phyloP scores from a whole-genome alignment of 2,797 vertebrate genomes.

The Myioborus melanocephalus region DNA sequence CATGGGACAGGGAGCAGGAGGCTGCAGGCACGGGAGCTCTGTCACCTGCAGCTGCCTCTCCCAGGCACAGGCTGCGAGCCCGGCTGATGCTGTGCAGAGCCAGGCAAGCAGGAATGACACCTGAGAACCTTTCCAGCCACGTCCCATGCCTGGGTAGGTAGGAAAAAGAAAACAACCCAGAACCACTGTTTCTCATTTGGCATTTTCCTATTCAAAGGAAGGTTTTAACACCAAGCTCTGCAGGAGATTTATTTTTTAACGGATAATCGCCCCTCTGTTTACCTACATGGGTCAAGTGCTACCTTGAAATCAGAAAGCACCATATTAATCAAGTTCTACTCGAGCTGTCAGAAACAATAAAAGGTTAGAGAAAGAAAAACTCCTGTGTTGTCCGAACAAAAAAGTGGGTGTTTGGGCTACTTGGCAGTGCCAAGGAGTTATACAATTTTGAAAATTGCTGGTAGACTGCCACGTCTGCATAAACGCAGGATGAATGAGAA shows the following conservation, averaged over 20 bases:
- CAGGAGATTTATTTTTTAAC: conserved; percentile 57
- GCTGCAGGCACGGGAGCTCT: not conserved
- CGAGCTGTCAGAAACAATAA: conserved; percentile 44
- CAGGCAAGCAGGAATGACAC: not conserved
- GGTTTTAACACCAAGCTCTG: conserved; percentile 39
- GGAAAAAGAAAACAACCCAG: not conserved
- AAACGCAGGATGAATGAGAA: conserved; percentile 21
- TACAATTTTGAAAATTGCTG: conserved; percentile 58
- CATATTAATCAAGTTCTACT: conserved; percentile 55
- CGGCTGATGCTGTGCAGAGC: not conserved
- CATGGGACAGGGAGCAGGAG: not conserved
- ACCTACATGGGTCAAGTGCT: conserved; percentile 56
- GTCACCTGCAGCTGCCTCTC: not conserved
- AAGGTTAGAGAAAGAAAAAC: conserved; percentile 52
- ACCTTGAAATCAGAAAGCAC: conserved; percentile 58
- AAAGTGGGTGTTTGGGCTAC: conserved; percentile 47
- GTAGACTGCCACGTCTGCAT: conserved; percentile 24
- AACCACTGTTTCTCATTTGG: conserved; percentile 17
- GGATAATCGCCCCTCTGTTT: conserved; percentile 59
- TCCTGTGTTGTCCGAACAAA: conserved; percentile 42
- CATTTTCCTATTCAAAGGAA: conserved; percentile 24
- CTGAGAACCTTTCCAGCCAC: not conserved
- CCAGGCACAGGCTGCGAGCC: not conserved
- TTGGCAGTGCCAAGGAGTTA: not conserved
- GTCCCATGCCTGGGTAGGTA: not conserved